Base-by-base conservation (phyloP, 1,140 invertebrate species). In the Brachionus angularis region DNA sequence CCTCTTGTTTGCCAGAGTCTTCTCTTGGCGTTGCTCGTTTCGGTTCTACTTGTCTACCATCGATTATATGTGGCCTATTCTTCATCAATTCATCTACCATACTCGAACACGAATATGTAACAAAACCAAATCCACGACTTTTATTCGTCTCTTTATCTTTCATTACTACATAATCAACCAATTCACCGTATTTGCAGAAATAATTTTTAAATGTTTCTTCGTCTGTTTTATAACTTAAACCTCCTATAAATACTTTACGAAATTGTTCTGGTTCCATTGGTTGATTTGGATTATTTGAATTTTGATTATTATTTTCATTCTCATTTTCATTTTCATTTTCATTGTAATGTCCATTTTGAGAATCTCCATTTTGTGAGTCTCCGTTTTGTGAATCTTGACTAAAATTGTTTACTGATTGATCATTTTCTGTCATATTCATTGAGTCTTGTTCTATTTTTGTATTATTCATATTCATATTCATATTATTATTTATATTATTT, bases 1-100 rank as follows among this genome's bases (percentile, higher is more conserved):
- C 87, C 79, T 96, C 93, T 0, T 89, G 90, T 75, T 88, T 86
- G 61, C 88, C 89, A 75, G 91, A 91, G 78, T 95, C 91, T 87
- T 93, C 75, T 76, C 93, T 86, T 1, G 96, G 95, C 44, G 98
- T 90, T 5, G 95, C 96, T 75, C 96, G 82, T 79, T 98, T 99
- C 0, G 95, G 91, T 82, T 98, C 95, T 1, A 98, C 94, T 70
- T 92, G 89, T 74, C 93, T 83, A 3, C 86, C 87, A 80, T 91
- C 89, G 58, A 91, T 87, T 76, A 84, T 85, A 76, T 91, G 89
- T 0, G 89, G 89, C 74, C 94, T 85, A 62, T 89, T 88, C 76
- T 86, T 87, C 83, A 97, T 94, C 1, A 93, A 93, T 80, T 90
- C 89, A 84, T 98, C 93, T 31, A 98, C 91, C 89, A 93, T 93